Percentiles rank a stretch among this genome's conserved stretches.
These are phyloP conservation scores for Callopanchax toddi DNA, from an alignment of 2,113 vertebrate species.

Conservation along the genomic window DNA sequence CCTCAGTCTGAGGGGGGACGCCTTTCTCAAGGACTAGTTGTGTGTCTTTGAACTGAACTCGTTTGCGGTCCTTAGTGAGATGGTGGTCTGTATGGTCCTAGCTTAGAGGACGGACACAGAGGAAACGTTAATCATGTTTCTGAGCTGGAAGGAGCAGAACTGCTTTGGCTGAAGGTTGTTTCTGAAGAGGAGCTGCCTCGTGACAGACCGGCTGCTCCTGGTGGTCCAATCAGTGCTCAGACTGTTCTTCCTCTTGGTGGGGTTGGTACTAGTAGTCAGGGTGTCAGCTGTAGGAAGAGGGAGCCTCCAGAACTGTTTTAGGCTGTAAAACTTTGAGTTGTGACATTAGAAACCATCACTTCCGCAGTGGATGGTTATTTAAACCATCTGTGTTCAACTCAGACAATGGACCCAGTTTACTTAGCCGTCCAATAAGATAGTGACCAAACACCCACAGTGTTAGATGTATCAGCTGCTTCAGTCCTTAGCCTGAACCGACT, in stretches of 20 bases:
- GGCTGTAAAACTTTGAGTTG: background rate
- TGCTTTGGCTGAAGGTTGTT: background rate
- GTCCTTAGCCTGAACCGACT: background rate
- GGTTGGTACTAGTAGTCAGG: too few relatives aligned
- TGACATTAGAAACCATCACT: background rate
- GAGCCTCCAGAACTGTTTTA: background rate
- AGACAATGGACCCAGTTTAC: background rate
- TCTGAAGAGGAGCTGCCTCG: too few relatives aligned
- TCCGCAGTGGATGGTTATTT: background rate
- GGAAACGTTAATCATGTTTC: background rate
- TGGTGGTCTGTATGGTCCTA: background rate
- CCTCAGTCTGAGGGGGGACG: constrained; percentile 54
- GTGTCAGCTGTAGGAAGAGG: background rate
- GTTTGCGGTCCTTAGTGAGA: background rate
- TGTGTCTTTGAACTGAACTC: background rate
- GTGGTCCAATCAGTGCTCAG: too few relatives aligned
- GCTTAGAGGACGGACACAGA: background rate
- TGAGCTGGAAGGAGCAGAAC: too few relatives aligned
- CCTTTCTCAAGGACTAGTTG: constrained; percentile 42
- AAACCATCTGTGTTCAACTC: too few relatives aligned
- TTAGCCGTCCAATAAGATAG: background rate
- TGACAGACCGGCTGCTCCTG: too few relatives aligned
- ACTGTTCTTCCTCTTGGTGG: too few relatives aligned
- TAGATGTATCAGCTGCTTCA: background rate
- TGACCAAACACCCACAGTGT: background rate